Base-by-base conservation (phyloP, 2,888 invertebrate species). In the Cephalotes varians region DNA sequence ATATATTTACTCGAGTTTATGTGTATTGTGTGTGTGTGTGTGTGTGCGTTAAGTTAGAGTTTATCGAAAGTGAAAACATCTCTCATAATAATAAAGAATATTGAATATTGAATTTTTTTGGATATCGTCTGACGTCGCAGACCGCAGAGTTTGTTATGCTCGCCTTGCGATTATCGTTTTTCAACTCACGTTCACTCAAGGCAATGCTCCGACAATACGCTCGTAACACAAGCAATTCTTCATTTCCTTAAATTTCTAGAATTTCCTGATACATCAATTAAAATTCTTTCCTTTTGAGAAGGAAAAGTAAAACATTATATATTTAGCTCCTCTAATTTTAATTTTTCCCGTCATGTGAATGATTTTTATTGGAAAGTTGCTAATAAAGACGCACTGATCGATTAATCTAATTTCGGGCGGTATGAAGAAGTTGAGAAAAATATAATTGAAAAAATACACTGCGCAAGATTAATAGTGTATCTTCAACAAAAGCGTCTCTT, bases 1-100 rank as follows among this genome's bases (percentile, higher is more conserved):
- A 25, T 28, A n/a, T 34, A 76, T 76, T 37, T 6, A 7, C n/a
- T 65, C 3, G 25, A 47, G 1, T 25, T 2, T 21, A 25, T 12
- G 2, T 31, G 15, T n/a, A n/a, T n/a, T n/a, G n/a, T n/a, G n/a
- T n/a, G n/a, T n/a, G n/a, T n/a, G n/a, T n/a, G n/a, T n/a, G n/a
- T n/a, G n/a, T n/a, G n/a, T n/a, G n/a, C n/a, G n/a, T n/a, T n/a
- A 31, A 60, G 5, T 47, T 31, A 60, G 12, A 21, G 21, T 31
- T 40, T 76, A 49, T 51, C 28, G n/a, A 37, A 51, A 37, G 47
- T 47, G 73, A 74, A 74, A 65, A 64, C 37, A 37, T 65, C 28
- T 34, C 47, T 73, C 15, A 5, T 34, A 9, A 12, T 21, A 37
- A 25, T 21, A 37, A 18, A 25, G 49, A 74, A 74, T 25, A 40